These are phyloP conservation scores for Atherinomorus stipes DNA, from an alignment of 2,113 vertebrate species.

Conservation along the genomic window DNA sequence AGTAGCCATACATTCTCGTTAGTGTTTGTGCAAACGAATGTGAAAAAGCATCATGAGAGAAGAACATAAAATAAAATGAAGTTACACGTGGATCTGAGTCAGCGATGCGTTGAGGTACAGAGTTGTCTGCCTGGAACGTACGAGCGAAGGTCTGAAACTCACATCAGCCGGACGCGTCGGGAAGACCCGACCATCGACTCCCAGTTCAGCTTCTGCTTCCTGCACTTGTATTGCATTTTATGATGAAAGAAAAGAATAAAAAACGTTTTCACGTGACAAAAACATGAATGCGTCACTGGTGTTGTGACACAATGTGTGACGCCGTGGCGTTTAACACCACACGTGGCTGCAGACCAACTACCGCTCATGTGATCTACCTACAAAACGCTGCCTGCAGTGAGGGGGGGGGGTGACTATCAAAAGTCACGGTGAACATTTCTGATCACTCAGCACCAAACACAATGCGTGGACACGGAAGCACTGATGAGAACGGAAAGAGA, in stretches of 20 bases:
- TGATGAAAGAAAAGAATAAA: conserved; percentile 18
- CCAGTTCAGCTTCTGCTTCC: conserved; percentile 56
- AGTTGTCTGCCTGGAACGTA: conserved; percentile 75
- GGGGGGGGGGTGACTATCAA: conserved; percentile 4
- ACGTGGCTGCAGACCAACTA: conserved; percentile 7
- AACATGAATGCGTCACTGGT: conserved; percentile 1
- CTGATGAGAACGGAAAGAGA: conserved; percentile 19
- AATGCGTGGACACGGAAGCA: conserved; percentile 51
- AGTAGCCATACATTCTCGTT: conserved; percentile 76
- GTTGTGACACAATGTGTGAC: conserved; percentile 17
- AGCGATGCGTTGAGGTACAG: conserved; percentile 73
- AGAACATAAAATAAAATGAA: conserved; percentile 25
- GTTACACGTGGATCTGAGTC: conserved; percentile 43
- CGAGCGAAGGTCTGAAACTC: conserved; percentile 51
- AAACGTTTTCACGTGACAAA: background rate
- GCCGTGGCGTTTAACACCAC: conserved; percentile 29
- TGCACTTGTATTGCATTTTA: conserved; percentile 71
- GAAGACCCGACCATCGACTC: conserved; percentile 57
- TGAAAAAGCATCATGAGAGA: conserved; percentile 70
- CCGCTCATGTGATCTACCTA: background rate
- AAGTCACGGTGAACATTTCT: conserved; percentile 13
- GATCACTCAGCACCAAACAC: conserved; percentile 58
- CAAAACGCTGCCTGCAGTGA: background rate
- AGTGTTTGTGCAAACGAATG: conserved; percentile 76
- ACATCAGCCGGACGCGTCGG: conserved; percentile 45